Evolutionary conservation across 2,113 vertebrate species (phyloP).

Genomic region (Platysteira castanea): DNA sequence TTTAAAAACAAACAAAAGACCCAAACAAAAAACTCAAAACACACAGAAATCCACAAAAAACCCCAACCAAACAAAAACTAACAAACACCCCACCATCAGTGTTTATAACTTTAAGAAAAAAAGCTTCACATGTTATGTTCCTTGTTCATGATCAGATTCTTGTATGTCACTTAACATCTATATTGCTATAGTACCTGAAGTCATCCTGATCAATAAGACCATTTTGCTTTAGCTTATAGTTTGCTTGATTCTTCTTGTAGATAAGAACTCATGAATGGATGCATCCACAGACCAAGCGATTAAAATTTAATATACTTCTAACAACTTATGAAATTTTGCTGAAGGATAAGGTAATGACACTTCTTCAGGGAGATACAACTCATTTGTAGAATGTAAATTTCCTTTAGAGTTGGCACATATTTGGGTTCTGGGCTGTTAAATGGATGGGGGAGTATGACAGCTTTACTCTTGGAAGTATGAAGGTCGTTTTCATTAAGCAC

Average conservation of each 20-base stretch:
- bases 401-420: neutral
- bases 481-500: neutral
- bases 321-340: slow-evolving; percentile 97
- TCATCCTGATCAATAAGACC: neutral
- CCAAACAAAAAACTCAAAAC: neutral
- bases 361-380: neutral
- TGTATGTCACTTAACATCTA: neutral
- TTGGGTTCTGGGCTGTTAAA: neutral
- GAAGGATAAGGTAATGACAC: slow-evolving; percentile 89
- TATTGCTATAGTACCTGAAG: neutral
- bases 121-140: neutral
- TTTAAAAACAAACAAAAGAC: neutral
- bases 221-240: neutral
- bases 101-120: neutral
- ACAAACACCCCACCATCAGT: too few relatives aligned
- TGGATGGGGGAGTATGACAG: neutral
- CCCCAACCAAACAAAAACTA: neutral
- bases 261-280: slow-evolving; percentile 98
- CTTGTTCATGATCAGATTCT: neutral
- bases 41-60: neutral
- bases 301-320: slow-evolving; percentile 94
- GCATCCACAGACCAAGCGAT: slow-evolving; percentile 89
- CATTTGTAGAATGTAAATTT: neutral
- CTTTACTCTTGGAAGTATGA: neutral
- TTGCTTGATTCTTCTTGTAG: slow-evolving; percentile 67